Evolutionary conservation across 2,888 invertebrate species (phyloP), one percentile per base, ranked within the genome.

Genomic region (Cremastinae sp.): DNA sequence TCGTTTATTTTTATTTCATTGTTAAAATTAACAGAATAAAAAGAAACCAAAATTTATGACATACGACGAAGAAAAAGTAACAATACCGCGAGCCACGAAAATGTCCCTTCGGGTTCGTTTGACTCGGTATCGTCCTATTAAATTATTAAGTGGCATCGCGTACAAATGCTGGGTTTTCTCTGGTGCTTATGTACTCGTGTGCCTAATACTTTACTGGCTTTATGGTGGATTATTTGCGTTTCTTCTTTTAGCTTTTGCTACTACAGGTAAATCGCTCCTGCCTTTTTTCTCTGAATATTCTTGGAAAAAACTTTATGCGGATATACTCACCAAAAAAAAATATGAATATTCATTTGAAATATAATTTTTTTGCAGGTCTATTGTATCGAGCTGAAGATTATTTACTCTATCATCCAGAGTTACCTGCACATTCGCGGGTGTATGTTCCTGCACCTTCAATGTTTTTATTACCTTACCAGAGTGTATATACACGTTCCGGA

Each of bases 391-490:
- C 95, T 65, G 96, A 97, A 90, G 98, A 97, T 89, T 92, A 94
- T 84, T 91, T 98, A 53, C 90, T 98, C 2, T 98, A 96, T 89
- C 96, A 97, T 90, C 98, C 98, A 2, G 95, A 97, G 86, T 92
- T 96, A 83, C 98, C 98, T 39, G 93, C 94, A 12, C 96, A 97
- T 90, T 96, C 98, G 0, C 92, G 98, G 81, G 93, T 95, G 53
- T 97, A 96, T 90, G 95, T 98, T 74, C 95, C 96, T 75, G 94
- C 96, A 79, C 98, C 98, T 8, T 94, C 95, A 70, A 94, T 94
- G 88, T 95, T 95, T 88, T 95, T 95, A 85, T 91, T 98, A 82
- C 96, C 97, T 10, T 96, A 95, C 90, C 97, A 98, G 91, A 96
- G 95, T 85, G 90, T 95, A 43, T 93, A 92, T 84, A 93, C 95